Evolutionary conservation across 2,113 vertebrate species (phyloP), one percentile per base, ranked within the genome.

Genomic region (Corythoichthys intestinalis): DNA sequence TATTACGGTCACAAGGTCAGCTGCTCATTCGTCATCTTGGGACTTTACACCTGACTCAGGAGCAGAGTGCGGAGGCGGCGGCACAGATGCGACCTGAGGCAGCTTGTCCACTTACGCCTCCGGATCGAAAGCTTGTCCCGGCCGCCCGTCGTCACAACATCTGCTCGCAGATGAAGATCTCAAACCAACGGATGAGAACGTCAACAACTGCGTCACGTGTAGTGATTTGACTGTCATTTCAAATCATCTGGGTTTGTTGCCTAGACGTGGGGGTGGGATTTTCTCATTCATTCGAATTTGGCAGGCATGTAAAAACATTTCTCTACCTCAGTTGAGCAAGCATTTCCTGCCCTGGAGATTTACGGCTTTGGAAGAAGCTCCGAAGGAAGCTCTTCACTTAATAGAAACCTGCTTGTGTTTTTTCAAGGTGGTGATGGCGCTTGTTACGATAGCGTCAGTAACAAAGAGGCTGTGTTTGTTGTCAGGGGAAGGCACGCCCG

Each of bases 31-130:
- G 87, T 83, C 77, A 34, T 34, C 5, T 28, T 12, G 73, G 88
- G 80, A 77, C 73, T 72, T 87, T 90, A 87, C 73, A 87, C 80
- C 81, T 83, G 83, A 89, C 76, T 90, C 87, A 91, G 73, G 74
- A 67, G 20, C 50, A 71, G 57, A 66, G 53, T 70, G 67, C 8
- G 28, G 41, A 34, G 56, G 66, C 15, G 10, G 70, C 67, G 84
- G 80, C 72, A 67, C 9, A 56, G 20, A 34, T 38, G 76, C 53
- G 15, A 76, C 73, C 67, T 74, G 54, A 70, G 66, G 80, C 65
- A 52, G 20, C 61, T 35, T 68, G 77, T 71, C 75, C 72, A 68
- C 50, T 62, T 44, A n/a, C 65, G 47, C 39, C 74, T 75, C 37
- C 53, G 52, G n/a, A 66, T 57, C 58, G 14, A 38, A 48, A 6